Base-by-base conservation (phyloP, 2,113 vertebrate genomes). In the Anser brachyrhynchus region DNA sequence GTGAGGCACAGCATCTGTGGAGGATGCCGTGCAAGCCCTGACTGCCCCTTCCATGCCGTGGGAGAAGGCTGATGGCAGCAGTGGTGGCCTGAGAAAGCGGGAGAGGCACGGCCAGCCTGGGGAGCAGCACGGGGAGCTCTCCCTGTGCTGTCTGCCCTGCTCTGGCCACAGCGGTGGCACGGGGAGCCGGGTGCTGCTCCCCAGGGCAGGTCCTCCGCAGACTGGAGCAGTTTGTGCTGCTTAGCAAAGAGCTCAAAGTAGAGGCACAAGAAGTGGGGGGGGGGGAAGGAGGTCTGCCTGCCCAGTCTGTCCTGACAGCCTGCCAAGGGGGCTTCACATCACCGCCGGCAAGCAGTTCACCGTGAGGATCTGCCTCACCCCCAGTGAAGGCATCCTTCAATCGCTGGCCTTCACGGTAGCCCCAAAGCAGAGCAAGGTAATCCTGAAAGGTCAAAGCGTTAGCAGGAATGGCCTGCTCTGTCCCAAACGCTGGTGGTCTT, bases 81-180 rank as follows among this genome's bases (percentile, higher is more conserved):
- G 20, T 16, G 5, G 52, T 10, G 15, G 25, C 19, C 66, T 31
- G 17, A 12, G 17, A 33, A 2, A 3, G 37, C 14, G 28, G 12
- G 3, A 1, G 0, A 57, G n/a, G 7, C 18, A 37, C 0, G 2
- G 22, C 6, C 37, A 46, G 44, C 3, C 3, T 10, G 2, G 25
- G 8, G 13, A 55, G 31, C 12, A 11, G 25, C 31, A 43, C 14
- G 14, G 10, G 59, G 65, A 41, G 46, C 46, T 25, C 6, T n/a
- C 6, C 11, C 1, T 0, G 10, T 28, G 52, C 51, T 43, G 19
- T 0, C 1, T 22, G 57, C 41, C 0, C 0, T 5, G 26, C 11
- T 17, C 17, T 8, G 16, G 22, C 8, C 0, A 5, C 21, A 9
- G 11, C 1, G 1, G 49, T 41, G 6, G 33, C 33, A 13, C 4